Base-by-base conservation (phyloP, 2,113 vertebrate genomes). In the Poicephalus meyeri region DNA sequence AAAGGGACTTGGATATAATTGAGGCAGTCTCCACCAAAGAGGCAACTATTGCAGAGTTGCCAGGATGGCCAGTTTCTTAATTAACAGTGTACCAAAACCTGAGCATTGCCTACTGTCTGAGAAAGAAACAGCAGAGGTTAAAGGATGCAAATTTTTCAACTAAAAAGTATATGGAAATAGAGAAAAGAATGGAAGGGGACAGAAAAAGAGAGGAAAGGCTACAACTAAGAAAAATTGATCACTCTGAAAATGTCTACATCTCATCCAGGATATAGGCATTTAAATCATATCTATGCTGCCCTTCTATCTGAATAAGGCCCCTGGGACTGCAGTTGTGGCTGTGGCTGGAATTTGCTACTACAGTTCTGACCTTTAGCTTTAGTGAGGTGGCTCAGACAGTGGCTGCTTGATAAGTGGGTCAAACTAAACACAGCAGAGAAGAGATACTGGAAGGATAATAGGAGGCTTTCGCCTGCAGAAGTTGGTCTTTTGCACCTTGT, bases 391-490 rank as follows among this genome's bases (percentile, higher is more conserved):
- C 88, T 94, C 81, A 82, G 90, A 72, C 2, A 16, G 84, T 73
- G 74, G 52, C 73, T 92, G 58, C 53, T 88, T 73, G 84, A 49
- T 95, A 91, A 95, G 70, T 24, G 63, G 58, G 74, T 95, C 84
- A 95, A 94, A 89, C 84, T 76, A 89, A 85, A 91, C 65, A 86
- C 53, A 77, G 81, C 73, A 79, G 2, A 72, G 78, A 47, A 69
- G 56, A 91, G 86, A 80, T 60, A 81, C 39, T 28, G 61, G 31
- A 37, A 55, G 52, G 58, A 70, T 79, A 82, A 72, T 2, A 78
- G 55, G 39, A 90, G 47, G 68, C 55, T 86, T 85, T 89, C 50
- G 79, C 68, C 42, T 49, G 63, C 63, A 89, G 58, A 85, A 89
- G 10, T 63, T 80, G 29, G 80, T 78, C 53, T 89, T 94, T 61